Conservation (phyloP, 2,113 vertebrate genomes). For the Albula glossodonta region DNA sequence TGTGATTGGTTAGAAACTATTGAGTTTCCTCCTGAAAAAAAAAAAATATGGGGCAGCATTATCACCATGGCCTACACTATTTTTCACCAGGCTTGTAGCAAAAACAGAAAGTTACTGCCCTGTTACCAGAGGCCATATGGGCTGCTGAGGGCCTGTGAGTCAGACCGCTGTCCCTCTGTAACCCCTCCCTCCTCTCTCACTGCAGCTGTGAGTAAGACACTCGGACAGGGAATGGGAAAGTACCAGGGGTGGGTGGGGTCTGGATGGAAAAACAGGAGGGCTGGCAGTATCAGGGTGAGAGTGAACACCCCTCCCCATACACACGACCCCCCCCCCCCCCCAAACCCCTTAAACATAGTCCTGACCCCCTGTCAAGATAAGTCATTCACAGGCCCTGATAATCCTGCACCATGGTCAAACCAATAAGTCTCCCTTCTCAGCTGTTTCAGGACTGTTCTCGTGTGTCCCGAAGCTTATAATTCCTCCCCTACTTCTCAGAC, state of each 20-base stretch:
- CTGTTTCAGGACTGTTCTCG: background rate
- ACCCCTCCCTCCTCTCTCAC: background rate
- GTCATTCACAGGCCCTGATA: background rate
- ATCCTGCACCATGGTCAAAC: background rate
- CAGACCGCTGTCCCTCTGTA: conserved; percentile 30
- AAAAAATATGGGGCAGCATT: too few species aligned
- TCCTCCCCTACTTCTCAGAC: background rate
- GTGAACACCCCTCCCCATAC: background rate
- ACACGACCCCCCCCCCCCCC: background rate
- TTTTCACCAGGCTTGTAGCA: too few species aligned
- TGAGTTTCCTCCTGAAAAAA: too few species aligned
- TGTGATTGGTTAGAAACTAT: too few species aligned
- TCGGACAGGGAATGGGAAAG: background rate
- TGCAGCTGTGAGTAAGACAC: background rate
- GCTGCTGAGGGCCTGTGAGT: conserved; percentile 23
- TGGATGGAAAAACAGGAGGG: background rate
- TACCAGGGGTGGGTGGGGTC: background rate
- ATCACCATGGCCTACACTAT: too few species aligned
- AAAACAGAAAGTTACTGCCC: too few species aligned
- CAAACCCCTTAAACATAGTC: background rate
- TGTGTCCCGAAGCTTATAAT: background rate
- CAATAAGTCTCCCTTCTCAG: background rate
- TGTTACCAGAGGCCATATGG: background rate
- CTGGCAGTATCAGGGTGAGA: background rate
- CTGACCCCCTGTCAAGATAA: background rate